Percentiles rank a stretch among this genome's conserved stretches.
Conservation (phyloP, 2,888 invertebrate species). For the Eudemis profundana region DNA sequence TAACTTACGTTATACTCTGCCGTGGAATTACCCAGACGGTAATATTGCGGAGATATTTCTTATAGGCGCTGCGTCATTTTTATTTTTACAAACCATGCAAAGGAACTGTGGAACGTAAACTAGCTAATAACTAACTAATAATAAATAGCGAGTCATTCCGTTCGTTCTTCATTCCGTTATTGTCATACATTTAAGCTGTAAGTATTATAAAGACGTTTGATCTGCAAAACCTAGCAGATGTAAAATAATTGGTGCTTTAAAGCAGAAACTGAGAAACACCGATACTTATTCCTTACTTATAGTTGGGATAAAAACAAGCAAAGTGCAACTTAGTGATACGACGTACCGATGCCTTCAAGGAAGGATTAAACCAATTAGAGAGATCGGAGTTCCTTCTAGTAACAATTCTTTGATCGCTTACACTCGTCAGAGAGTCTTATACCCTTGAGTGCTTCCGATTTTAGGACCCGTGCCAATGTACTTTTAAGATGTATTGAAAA, state of each 20-base stretch:
- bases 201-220: too few relatives aligned
- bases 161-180: too few relatives aligned
- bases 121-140: too few relatives aligned
- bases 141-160: too few relatives aligned
- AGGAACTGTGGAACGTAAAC: too few relatives aligned
- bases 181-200: too few relatives aligned
- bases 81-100: too few relatives aligned
- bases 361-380: slow-evolving; percentile 79
- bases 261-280: background rate
- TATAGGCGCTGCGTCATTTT: too few relatives aligned
- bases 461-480: slow-evolving; percentile 22
- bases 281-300: slow-evolving; percentile 25
- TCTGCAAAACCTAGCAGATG: too few relatives aligned
- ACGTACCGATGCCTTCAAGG: slow-evolving; percentile 41
- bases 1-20: too few relatives aligned
- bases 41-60: too few relatives aligned
- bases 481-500: background rate
- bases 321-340: slow-evolving; percentile 28
- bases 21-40: too few relatives aligned
- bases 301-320: slow-evolving; percentile 25
- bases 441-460: slow-evolving; percentile 22
- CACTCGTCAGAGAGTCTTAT: slow-evolving; percentile 26
- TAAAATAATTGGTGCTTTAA: background rate
- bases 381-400: slow-evolving; percentile 63
- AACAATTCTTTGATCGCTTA: slow-evolving; percentile 65